Evolutionary conservation across 2,113 vertebrate genomes (phyloP), one percentile per base, ranked within the genome.

Genomic region (Natator depressus): DNA sequence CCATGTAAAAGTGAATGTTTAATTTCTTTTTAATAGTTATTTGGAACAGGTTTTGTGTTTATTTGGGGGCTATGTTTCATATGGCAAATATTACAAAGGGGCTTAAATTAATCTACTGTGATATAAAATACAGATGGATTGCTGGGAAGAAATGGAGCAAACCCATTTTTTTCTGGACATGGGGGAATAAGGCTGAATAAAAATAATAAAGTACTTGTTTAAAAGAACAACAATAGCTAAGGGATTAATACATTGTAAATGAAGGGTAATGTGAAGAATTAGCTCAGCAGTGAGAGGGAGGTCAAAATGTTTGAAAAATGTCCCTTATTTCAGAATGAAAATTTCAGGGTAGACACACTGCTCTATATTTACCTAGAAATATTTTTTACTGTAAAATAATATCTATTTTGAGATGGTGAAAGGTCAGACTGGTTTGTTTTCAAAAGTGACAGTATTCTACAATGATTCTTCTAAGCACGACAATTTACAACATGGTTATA

Each of bases 161-260:
- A 91, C 9, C 20, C 22, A 35, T 93, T 38, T 25, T 91, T 96
- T 95, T 84, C 54, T 59, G 72, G 65, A 88, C 87, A 65, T 75
- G 49, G 3, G 82, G 84, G 84, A 78, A 87, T 42, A 84, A 85
- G 84, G 92, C 54, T 91, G 92, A 96, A 91, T 91, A 93, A 95
- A 62, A 79, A 89, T 93, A 78, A 96, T 95, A 95, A 91, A 94
- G 94, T 95, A 95, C 94, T 91, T 91, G 83, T 94, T 95, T 97
- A 81, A 97, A 95, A 96, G 92, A 89, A 93, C 84, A 90, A 22
- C 55, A 72, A 89, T 93, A 85, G 86, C 91, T 92, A 80, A 93
- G 62, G 49, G 79, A 94, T 96, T 91, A 96, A 96, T 93, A 90
- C 84, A 65, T 59, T 84, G 42, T 57, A 84, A 97, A 94, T 55